phyloP scores from a whole-genome alignment of 2,113 vertebrate genomes.

The Panthera leo region DNA sequence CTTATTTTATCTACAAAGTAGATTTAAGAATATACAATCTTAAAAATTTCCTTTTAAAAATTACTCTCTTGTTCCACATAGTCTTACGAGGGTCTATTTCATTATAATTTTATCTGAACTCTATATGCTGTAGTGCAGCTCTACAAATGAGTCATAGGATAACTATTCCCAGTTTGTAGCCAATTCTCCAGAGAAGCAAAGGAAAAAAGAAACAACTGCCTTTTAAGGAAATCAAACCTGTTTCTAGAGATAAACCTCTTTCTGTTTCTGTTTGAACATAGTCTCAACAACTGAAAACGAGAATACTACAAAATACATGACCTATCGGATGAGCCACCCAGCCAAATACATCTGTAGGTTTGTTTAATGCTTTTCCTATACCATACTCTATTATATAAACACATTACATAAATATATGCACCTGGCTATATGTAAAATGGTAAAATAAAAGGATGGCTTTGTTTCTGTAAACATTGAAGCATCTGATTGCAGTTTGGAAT shows the following conservation, averaged over 20 bases:
- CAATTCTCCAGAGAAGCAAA: constrained; percentile 90
- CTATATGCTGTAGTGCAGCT: constrained; percentile 73
- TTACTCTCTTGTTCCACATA: not conserved
- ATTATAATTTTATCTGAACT: constrained; percentile 80
- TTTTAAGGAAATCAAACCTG: constrained; percentile 93
- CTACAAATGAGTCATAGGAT: constrained; percentile 87
- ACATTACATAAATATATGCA: not conserved
- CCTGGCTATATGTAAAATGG: constrained; percentile 14
- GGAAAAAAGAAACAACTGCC: constrained; percentile 90
- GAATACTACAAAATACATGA: constrained; percentile 72
- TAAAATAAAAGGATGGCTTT: constrained; percentile 28
- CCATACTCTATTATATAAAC: not conserved
- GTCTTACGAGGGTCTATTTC: constrained; percentile 72
- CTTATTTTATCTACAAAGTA: not conserved
- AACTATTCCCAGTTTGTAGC: constrained; percentile 89
- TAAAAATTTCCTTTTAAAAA: constrained; percentile 68
- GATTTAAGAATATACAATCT: constrained; percentile 19
- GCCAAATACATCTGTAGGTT: not conserved
- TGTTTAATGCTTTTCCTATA: constrained; percentile 62
- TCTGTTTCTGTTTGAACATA: constrained; percentile 81
- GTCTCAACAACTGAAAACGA: constrained; percentile 80
- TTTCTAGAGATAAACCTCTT: constrained; percentile 84
- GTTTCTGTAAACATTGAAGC: constrained; percentile 55
- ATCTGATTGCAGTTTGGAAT: constrained; percentile 44
- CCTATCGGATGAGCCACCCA: not conserved